Percentiles rank a stretch among this genome's conserved stretches.
Evolutionary conservation across 2,797 vertebrate species (phyloP).

Genomic region (Leptoclinus maculatus): DNA sequence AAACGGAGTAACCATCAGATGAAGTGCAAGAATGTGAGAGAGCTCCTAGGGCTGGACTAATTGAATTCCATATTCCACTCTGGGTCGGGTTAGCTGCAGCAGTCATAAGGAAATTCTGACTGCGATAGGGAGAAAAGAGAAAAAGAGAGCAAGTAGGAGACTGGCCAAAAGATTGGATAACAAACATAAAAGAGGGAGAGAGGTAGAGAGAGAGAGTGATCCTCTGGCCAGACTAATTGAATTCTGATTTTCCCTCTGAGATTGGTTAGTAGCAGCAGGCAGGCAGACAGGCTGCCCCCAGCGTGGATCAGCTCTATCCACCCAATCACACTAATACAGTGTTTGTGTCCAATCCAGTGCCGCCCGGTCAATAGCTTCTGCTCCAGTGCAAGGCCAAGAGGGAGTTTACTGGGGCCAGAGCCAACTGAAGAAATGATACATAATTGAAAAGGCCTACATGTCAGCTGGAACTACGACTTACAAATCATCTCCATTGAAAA

Average conservation of each 20-base stretch:
- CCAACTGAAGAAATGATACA: constrained; percentile 34
- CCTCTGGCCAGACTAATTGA: constrained; percentile 77
- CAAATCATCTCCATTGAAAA: constrained; percentile 26
- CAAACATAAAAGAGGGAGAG: constrained; percentile 39
- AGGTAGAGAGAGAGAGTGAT: constrained; percentile 32
- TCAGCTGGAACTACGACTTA: constrained; percentile 13
- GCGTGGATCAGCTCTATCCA: constrained; percentile 75
- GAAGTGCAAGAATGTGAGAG: constrained; percentile 44
- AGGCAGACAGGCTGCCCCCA: constrained; percentile 72
- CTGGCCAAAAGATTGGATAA: constrained; percentile 61
- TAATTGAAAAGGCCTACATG: constrained; percentile 43
- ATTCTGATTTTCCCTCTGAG: constrained; percentile 78
- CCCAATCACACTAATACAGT: constrained; percentile 82
- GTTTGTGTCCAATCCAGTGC: constrained; percentile 76
- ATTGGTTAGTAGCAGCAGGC: constrained; percentile 77
- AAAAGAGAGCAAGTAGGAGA: constrained; percentile 42
- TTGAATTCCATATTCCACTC: constrained; percentile 58
- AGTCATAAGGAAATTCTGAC: constrained; percentile 45
- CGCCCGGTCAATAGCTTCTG: constrained; percentile 63
- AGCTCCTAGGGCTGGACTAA: constrained; percentile 59
- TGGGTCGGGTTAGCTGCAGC: constrained; percentile 34
- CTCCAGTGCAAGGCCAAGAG: constrained; percentile 54
- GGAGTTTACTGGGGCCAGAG: constrained; percentile 47
- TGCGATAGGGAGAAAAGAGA: constrained; percentile 14
- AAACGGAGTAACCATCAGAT: constrained; percentile 57